These are phyloP conservation scores for Hydroisotoma schaefferi DNA, from an alignment of 2,888 invertebrate species.

Conservation along the genomic window DNA sequence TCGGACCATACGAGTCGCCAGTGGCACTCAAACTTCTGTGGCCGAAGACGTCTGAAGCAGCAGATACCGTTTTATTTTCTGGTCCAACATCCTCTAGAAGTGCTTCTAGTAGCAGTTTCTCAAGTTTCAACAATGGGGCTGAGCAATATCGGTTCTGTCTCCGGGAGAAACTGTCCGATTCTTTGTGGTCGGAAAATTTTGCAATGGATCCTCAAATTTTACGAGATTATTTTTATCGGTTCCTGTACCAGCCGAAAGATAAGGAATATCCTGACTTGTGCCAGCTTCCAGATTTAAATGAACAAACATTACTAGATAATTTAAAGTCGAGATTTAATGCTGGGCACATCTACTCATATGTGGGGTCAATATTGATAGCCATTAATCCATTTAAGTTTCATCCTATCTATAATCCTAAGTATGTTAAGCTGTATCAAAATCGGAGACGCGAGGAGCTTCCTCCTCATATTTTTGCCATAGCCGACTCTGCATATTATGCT, in stretches of 20 bases:
- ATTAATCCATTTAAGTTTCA: slow-evolving; percentile 65
- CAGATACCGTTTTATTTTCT: slow-evolving; percentile 38
- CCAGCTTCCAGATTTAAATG: slow-evolving; percentile 90
- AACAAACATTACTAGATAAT: slow-evolving; percentile 87
- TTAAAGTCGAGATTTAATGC: slow-evolving; percentile 80
- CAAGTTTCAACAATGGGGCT: slow-evolving; percentile 12
- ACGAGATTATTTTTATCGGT: slow-evolving; percentile 85
- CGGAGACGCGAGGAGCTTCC: slow-evolving; percentile 86
- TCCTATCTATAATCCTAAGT: slow-evolving; percentile 96
- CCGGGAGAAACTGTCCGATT: slow-evolving; percentile 78
- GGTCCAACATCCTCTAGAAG: slow-evolving; percentile 8
- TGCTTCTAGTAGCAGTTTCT: slow-evolving; percentile 9
- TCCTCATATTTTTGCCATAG: slow-evolving; percentile 95
- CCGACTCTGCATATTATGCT: slow-evolving; percentile 88
- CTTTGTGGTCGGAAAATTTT: slow-evolving; percentile 71
- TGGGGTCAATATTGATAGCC: slow-evolving; percentile 91
- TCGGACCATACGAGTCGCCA: slow-evolving; percentile 62
- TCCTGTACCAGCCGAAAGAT: slow-evolving; percentile 86
- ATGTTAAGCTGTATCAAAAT: slow-evolving; percentile 92
- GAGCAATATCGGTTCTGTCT: slow-evolving; percentile 69
- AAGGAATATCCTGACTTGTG: slow-evolving; percentile 94
- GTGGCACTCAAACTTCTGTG: slow-evolving; percentile 54
- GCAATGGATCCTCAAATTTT: slow-evolving; percentile 83
- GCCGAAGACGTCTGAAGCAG: slow-evolving; percentile 58
- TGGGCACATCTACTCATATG: slow-evolving; percentile 93